Conservation (phyloP, 2,888 invertebrate genomes). For the Noctua pronuba region DNA sequence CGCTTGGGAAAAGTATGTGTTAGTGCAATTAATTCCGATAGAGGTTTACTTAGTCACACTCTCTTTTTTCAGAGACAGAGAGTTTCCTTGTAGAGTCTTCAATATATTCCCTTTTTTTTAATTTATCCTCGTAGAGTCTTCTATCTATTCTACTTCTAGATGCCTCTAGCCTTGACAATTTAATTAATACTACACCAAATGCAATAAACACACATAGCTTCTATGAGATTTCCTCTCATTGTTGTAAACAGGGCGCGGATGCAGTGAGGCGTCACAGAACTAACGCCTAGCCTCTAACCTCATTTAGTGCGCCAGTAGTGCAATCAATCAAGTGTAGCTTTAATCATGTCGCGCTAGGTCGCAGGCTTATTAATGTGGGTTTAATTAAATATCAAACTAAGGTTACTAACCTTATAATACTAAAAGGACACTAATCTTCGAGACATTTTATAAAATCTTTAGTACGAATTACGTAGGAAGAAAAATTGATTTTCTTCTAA, state of each 20-base stretch:
- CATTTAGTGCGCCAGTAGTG: slow-evolving; percentile 38
- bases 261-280: slow-evolving; percentile 23
- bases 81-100: neutral
- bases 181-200: neutral
- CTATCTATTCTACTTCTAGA: neutral
- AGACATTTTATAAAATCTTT: neutral
- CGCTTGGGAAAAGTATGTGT: neutral
- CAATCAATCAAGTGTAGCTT: slow-evolving; percentile 54
- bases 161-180: neutral
- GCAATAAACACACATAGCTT: neutral
- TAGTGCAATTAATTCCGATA: neutral
- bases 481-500: neutral
- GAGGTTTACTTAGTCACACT: neutral
- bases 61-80: neutral
- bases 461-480: neutral
- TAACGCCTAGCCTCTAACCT: slow-evolving; percentile 32
- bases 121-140: neutral
- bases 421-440: neutral
- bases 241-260: slow-evolving; percentile 1
- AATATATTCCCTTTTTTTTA: neutral
- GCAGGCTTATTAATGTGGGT: slow-evolving; percentile 6
- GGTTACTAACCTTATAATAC: neutral
- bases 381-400: slow-evolving; percentile 13
- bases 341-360: slow-evolving; percentile 21
- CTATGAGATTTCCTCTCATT: slow-evolving; percentile 15